A percentile compares a stretch with the other conserved stretches of the same genome.
Evolutionary conservation across 2,797 vertebrate genomes (phyloP).

Genomic region (Notolabrus celidotus): DNA sequence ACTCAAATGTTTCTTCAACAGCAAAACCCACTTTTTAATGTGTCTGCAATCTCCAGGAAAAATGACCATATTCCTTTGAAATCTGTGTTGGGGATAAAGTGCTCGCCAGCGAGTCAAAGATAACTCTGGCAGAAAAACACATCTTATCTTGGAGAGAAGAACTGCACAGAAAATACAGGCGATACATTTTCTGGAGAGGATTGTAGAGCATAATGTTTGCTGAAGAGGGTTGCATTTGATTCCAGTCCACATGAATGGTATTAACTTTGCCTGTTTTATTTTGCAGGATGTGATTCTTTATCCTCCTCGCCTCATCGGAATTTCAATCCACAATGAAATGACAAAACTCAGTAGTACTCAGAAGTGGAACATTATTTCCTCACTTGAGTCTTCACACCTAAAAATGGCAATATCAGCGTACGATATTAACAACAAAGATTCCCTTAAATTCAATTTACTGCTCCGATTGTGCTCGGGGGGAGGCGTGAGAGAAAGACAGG

Average conservation of each 20-base stretch:
- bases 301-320: slow-evolving; percentile 24
- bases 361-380: slow-evolving; percentile 47
- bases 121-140: slow-evolving; percentile 43
- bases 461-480: slow-evolving; percentile 3
- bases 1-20: slow-evolving; percentile 40
- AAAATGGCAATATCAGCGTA: slow-evolving; percentile 38
- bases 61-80: slow-evolving; percentile 46
- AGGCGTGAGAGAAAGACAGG: not conserved
- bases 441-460: slow-evolving; percentile 51
- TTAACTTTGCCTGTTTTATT: slow-evolving; percentile 9
- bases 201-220: slow-evolving; percentile 14
- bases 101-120: slow-evolving; percentile 41
- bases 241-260: slow-evolving; percentile 11
- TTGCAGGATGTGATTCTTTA: slow-evolving; percentile 9
- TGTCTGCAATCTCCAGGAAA: slow-evolving; percentile 40
- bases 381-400: slow-evolving; percentile 47
- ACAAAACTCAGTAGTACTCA: slow-evolving; percentile 1
- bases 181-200: slow-evolving; percentile 22
- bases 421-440: slow-evolving; percentile 50
- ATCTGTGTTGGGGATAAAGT: slow-evolving; percentile 53
- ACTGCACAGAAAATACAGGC: slow-evolving; percentile 36
- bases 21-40: slow-evolving; percentile 45
- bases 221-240: slow-evolving; percentile 32
- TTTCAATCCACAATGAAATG: slow-evolving; percentile 46
- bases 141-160: slow-evolving; percentile 43